Evolutionary conservation across 2,888 invertebrate species (phyloP).

Genomic region (Oligia strigilis): DNA sequence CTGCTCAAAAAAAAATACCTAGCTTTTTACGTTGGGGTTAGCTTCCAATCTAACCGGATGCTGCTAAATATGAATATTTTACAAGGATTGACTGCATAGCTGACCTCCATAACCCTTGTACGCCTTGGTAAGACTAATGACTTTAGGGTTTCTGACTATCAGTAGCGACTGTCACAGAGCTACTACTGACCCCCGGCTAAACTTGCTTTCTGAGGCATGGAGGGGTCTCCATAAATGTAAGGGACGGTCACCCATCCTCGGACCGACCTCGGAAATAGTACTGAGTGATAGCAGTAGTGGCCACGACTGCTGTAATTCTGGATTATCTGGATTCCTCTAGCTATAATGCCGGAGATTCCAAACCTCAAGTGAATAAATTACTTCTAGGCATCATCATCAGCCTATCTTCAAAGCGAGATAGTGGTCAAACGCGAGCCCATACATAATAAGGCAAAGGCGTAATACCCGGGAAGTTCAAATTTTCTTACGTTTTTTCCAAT

Average conservation of each 20-base stretch:
- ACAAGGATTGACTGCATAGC: no score
- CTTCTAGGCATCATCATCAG: not conserved
- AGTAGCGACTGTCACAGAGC: not conserved
- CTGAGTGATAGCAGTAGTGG: not conserved
- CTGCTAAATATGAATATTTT: no score
- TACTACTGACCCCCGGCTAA: not conserved
- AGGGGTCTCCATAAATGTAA: not conserved
- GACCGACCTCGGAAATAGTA: no score
- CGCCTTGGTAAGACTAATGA: not conserved
- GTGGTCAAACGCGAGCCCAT: not conserved
- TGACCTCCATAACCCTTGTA: not conserved
- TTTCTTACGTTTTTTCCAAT: not conserved
- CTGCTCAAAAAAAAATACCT: not conserved
- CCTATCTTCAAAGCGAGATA: not conserved
- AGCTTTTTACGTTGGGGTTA: not conserved
- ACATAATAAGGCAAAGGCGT: not conserved
- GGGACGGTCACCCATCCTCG: not conserved
- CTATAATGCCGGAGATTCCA: not conserved
- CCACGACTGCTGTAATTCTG: not conserved
- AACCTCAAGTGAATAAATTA: not conserved
- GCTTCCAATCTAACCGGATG: not conserved
- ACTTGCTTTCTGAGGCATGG: not conserved
- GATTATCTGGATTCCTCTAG: not conserved
- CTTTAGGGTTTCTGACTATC: not conserved
- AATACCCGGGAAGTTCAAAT: no score